Percentiles rank a stretch among this genome's conserved stretches.
These are phyloP conservation scores for Gymnoscopelus microlampas DNA, from an alignment of 2,797 vertebrate genomes.

Conservation along the genomic window DNA sequence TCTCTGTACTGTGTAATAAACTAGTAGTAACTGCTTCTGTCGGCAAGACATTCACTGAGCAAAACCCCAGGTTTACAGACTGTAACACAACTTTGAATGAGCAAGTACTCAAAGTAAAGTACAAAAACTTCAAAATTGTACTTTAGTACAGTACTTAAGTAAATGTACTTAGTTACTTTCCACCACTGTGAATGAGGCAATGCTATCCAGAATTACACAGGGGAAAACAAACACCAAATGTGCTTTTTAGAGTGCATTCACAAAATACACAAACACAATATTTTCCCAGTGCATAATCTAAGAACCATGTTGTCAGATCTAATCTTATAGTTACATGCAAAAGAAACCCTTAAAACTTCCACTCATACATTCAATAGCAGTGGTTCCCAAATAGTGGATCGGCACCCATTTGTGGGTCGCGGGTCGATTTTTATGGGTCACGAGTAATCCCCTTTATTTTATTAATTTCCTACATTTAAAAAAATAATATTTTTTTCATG, in stretches of 20 bases:
- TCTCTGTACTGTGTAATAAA: not conserved
- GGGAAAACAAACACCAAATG: not conserved
- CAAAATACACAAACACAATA: not conserved
- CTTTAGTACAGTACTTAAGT: no score
- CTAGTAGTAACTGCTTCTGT: not conserved
- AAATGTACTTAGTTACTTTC: no score
- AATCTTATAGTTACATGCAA: constrained; percentile 9
- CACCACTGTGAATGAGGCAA: no score
- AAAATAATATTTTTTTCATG: no score
- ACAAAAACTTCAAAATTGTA: no score
- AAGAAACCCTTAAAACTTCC: constrained; percentile 27
- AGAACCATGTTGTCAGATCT: constrained; percentile 21
- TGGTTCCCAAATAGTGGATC: no score
- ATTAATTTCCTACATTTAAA: no score
- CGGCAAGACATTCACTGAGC: constrained; percentile 6
- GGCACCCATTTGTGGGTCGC: no score
- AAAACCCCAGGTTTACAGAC: not conserved
- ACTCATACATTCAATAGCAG: no score
- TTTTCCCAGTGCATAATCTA: constrained; percentile 7
- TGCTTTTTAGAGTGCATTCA: not conserved
- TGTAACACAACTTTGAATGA: not conserved
- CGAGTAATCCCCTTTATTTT: no score
- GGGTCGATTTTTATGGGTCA: no score
- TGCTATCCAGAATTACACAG: not conserved
- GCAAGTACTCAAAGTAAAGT: not conserved